Evolutionary conservation across 92 coral and sea anemone genomes (phyloP).

Genomic region (Bergia sp.): DNA sequence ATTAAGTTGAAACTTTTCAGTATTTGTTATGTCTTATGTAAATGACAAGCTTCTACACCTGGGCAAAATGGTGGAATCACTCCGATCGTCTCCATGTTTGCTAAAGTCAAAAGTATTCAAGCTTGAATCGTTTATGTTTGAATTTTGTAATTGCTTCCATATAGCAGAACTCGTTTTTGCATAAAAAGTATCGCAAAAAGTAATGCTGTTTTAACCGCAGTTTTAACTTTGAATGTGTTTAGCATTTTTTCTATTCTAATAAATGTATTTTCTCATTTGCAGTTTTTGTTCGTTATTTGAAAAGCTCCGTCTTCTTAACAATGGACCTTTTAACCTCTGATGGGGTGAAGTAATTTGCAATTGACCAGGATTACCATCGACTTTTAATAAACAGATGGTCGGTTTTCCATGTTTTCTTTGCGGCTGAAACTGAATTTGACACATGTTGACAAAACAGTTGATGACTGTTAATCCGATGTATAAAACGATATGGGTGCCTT

Average conservation of each 20-base stretch:
- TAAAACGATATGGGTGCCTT: neutral
- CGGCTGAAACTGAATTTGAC: neutral
- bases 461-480: neutral
- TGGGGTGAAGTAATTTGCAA: neutral
- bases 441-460: conserved; percentile 10
- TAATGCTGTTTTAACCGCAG: neutral
- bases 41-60: neutral
- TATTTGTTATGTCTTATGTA: neutral
- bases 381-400: conserved; percentile 6
- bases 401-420: neutral
- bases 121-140: no score
- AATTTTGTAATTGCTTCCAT: no score
- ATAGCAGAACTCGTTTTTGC: no score
- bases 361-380: conserved; percentile 1
- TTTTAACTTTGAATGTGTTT: neutral
- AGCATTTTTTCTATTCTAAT: neutral
- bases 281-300: neutral
- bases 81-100: no score
- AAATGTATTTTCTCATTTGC: neutral
- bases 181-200: neutral
- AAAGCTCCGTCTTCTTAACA: neutral
- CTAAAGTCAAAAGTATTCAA: no score
- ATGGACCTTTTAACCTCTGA: conserved; percentile 16
- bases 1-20: neutral
- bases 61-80: no score